These are phyloP conservation scores for Palythoa heliodiscus DNA, from an alignment of 92 coral and sea anemone species.

Conservation along the genomic window DNA sequence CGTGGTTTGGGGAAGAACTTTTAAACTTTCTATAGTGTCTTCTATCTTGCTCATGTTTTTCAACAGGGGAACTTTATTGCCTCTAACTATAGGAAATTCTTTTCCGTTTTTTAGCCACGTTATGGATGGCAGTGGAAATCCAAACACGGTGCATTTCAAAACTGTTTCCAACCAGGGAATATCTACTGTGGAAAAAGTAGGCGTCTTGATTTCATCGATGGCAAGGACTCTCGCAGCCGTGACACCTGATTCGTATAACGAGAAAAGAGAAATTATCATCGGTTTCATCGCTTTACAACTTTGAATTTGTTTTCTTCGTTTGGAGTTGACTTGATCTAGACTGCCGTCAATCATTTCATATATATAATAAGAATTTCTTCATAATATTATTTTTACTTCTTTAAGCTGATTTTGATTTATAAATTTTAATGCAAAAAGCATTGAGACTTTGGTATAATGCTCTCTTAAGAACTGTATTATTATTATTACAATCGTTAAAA, in stretches of 20 bases:
- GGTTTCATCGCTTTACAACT: too few relatives aligned
- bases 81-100: neutral
- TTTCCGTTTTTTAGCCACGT: conserved; percentile 21
- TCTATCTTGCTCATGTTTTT: conserved; percentile 8
- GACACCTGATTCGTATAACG: neutral
- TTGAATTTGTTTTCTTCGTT: too few relatives aligned
- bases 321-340: too few relatives aligned
- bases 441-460: too few relatives aligned
- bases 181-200: neutral
- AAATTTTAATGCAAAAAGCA: too few relatives aligned
- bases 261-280: neutral
- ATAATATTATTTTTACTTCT: too few relatives aligned
- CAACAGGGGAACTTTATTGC: neutral
- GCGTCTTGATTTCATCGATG: neutral
- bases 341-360: too few relatives aligned
- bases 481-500: too few relatives aligned
- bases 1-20: neutral
- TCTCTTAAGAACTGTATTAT: too few relatives aligned
- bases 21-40: neutral
- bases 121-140: conserved; percentile 15
- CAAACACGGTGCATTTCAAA: conserved; percentile 14
- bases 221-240: neutral
- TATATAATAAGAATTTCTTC: too few relatives aligned
- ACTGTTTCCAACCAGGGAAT: conserved; percentile 33
- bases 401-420: too few relatives aligned